Base-by-base conservation (phyloP, 2,113 vertebrate species). In the Lipophrys pholis region DNA sequence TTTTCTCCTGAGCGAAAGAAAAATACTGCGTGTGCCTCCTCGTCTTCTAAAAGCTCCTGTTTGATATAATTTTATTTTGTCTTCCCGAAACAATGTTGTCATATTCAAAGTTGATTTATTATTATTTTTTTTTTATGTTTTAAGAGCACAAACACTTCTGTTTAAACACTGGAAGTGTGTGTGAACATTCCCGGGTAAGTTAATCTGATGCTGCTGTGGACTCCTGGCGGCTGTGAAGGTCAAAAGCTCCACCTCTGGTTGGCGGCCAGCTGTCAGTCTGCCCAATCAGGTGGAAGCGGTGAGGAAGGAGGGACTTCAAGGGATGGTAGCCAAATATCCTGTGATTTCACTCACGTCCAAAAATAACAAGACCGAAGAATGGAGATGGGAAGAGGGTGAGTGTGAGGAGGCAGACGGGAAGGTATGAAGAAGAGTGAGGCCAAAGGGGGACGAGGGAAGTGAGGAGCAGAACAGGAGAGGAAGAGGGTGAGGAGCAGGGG, bases 221-320 rank as follows among this genome's bases (percentile, higher is more conserved):
- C 60, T 82, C 84, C 82, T 83, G 82, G 83, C 88, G 81, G 57
- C 68, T 80, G 58, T 90, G 85, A 89, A 92, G 91, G 91, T 92
- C 90, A 87, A 84, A 85, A 76, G 70, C 88, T 82, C 83, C 90
- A 81, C 86, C 83, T 81, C 87, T 88, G 85, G 73, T 86, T 81
- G 55, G 62, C 39, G 39, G 81, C 89, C 89, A 91, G 82, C 78
- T 87, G 90, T 83, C 85, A 64, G 73, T 83, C 62, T 79, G 87
- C 87, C 87, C 75, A 70, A 58, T 76, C 69, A 54, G 83, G 69
- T 68, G 66, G 67, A 73, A 63, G 11, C 16, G 41, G 66, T 14
- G 11, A 43, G 55, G 50, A 60, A 49, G 63, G 40, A 52, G 21
- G 17, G 11, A 12, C 52, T 39, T n/a, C 81, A 67, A 56, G 51